phyloP scores from a whole-genome alignment of 37 sponge, comb jelly and placozoan genomes.

The Beroe forskalii region DNA sequence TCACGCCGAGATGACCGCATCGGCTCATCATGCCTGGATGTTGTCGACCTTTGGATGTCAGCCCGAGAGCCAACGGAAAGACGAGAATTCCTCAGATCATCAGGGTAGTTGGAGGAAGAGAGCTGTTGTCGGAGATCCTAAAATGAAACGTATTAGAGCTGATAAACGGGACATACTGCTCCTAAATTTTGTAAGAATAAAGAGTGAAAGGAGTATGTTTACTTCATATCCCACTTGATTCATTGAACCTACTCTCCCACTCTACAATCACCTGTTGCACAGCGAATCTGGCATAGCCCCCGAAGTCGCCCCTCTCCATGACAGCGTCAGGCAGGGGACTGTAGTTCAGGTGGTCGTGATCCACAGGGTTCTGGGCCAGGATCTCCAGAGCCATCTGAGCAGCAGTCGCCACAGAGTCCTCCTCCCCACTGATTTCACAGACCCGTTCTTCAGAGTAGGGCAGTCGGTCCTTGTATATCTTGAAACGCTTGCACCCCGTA shows the following conservation, averaged over 20 bases:
- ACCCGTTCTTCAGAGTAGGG: slow-evolving; percentile 50
- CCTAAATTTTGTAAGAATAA: too few relatives aligned
- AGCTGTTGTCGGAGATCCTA: background rate
- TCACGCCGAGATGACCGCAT: background rate
- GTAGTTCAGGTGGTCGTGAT: slow-evolving; percentile 14
- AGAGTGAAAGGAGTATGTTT: too few relatives aligned
- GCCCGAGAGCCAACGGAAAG: background rate
- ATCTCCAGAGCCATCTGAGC: background rate
- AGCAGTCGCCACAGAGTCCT: slow-evolving; percentile 14
- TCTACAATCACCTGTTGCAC: background rate
- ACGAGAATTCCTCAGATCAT: background rate
- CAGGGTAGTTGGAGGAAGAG: background rate
- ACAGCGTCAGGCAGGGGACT: background rate
- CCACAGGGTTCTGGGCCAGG: background rate
- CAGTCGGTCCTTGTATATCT: slow-evolving; percentile 51
- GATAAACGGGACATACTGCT: too few relatives aligned
- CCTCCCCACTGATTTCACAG: slow-evolving; percentile 5
- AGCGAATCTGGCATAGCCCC: slow-evolving; percentile 13
- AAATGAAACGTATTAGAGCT: too few relatives aligned
- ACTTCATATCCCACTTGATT: too few relatives aligned
- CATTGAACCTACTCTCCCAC: too few relatives aligned
- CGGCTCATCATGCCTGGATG: background rate
- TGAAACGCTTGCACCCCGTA: slow-evolving; percentile 28
- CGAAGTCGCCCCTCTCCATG: background rate
- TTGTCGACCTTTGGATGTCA: background rate